phyloP scores from a whole-genome alignment of 2,888 invertebrate genomes.

The Bembecia ichneumoniformis region DNA sequence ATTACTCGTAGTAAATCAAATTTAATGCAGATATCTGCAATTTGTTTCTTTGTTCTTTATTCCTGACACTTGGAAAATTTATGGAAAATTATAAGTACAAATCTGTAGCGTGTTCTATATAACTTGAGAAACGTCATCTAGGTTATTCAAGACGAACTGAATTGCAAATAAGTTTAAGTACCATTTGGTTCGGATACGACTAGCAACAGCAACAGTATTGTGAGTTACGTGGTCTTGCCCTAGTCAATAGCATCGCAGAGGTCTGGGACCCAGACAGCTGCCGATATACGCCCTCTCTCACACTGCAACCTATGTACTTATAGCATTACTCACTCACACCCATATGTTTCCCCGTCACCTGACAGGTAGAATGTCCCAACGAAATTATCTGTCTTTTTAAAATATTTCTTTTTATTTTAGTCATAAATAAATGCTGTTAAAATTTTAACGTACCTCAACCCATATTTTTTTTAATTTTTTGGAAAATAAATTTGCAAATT shows the following conservation, averaged over 20 bases:
- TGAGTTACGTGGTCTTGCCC: background rate
- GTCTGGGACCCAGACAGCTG: slow-evolving; percentile 2
- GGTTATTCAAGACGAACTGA: too few species aligned
- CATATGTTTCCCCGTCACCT: slow-evolving; percentile 2
- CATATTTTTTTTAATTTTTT: slow-evolving; percentile 5
- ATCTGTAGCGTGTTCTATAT: too few species aligned
- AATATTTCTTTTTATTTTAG: slow-evolving; percentile 3
- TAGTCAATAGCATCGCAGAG: background rate
- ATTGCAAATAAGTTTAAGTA: too few species aligned
- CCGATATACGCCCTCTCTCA: slow-evolving; percentile 1
- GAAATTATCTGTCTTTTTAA: slow-evolving; percentile 5
- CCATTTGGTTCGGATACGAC: too few species aligned
- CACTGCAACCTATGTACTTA: slow-evolving; percentile 3
- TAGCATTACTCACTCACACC: slow-evolving; percentile 1
- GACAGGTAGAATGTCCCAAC: slow-evolving; percentile 4
- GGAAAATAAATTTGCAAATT: too few species aligned
- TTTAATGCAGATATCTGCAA: too few species aligned
- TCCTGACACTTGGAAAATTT: too few species aligned
- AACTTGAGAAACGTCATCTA: too few species aligned
- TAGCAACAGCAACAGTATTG: background rate
- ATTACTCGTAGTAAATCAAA: too few species aligned
- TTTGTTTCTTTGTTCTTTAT: too few species aligned
- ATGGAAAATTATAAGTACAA: too few species aligned
- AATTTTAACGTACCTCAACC: slow-evolving; percentile 5
- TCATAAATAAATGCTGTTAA: slow-evolving; percentile 3